These are phyloP conservation scores for Blomia tropicalis DNA, from an alignment of 2,888 invertebrate species.

Conservation along the genomic window DNA sequence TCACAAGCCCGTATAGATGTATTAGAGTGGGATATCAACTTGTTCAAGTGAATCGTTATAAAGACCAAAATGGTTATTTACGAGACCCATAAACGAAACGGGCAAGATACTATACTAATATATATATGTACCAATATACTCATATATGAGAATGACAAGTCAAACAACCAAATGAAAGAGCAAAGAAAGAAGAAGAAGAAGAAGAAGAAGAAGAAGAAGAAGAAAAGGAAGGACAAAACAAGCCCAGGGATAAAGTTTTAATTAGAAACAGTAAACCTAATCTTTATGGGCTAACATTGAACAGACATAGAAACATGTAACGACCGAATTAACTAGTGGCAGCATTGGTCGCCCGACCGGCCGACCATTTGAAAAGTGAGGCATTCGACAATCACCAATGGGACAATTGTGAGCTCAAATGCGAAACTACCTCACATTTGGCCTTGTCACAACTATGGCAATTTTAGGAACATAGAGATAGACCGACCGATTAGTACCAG, in stretches of 20 bases:
- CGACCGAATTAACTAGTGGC: conserved; percentile 8
- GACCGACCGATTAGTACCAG: too few relatives aligned
- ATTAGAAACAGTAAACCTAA: conserved; percentile 7
- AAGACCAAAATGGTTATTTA: conserved; percentile 10
- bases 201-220: neutral
- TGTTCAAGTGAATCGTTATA: neutral
- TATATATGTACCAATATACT: too few relatives aligned
- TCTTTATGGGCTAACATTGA: conserved; percentile 4
- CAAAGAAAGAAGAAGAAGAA: neutral
- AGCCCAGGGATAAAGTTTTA: conserved; percentile 14
- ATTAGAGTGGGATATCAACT: neutral
- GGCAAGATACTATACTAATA: too few relatives aligned
- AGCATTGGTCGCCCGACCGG: neutral
- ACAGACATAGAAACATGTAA: conserved; percentile 2
- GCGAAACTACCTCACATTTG: too few relatives aligned
- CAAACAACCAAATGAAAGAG: too few relatives aligned
- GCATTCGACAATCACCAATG: too few relatives aligned
- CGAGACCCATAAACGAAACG: neutral
- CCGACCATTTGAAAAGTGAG: too few relatives aligned
- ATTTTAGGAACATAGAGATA: too few relatives aligned
- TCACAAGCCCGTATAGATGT: too few relatives aligned
- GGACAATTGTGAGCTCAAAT: too few relatives aligned
- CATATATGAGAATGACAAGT: neutral
- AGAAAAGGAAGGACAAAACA: too few relatives aligned
- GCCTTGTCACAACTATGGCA: too few relatives aligned